These are phyloP conservation scores for Hemibagrus wyckioides DNA, from an alignment of 2,113 vertebrate genomes.

Conservation along the genomic window DNA sequence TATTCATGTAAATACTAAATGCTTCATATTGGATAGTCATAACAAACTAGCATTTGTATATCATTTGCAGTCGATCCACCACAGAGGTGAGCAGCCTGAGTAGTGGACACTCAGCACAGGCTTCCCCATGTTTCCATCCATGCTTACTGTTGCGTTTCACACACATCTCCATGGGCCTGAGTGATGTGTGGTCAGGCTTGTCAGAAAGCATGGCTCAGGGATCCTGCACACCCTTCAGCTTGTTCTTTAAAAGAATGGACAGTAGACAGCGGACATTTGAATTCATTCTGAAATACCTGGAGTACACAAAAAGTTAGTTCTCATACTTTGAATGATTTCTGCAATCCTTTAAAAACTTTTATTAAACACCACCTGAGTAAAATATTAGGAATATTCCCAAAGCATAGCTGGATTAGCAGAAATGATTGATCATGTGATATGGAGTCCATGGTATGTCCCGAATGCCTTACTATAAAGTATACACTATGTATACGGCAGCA, in stretches of 20 bases:
- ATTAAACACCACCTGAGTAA: not conserved
- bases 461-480: no score
- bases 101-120: not conserved
- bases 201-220: not conserved
- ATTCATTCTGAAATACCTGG: not conserved
- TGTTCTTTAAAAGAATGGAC: not conserved
- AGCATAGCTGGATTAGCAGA: not conserved
- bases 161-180: not conserved
- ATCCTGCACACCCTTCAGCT: not conserved
- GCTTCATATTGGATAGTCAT: not conserved
- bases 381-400: not conserved
- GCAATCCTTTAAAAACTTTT: no score
- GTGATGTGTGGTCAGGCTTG: not conserved
- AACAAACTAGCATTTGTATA: not conserved
- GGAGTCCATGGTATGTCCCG: not conserved
- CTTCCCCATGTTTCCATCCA: not conserved
- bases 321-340: no score
- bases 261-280: not conserved
- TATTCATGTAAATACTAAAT: not conserved
- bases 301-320: not conserved
- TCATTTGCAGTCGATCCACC: not conserved
- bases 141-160: conserved; percentile 1
- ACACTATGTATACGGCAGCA: no score
- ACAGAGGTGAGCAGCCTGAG: not conserved
- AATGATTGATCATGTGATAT: not conserved